Conservation (phyloP, 2,797 vertebrate species). For the Pipistrellus pipistrellus region DNA sequence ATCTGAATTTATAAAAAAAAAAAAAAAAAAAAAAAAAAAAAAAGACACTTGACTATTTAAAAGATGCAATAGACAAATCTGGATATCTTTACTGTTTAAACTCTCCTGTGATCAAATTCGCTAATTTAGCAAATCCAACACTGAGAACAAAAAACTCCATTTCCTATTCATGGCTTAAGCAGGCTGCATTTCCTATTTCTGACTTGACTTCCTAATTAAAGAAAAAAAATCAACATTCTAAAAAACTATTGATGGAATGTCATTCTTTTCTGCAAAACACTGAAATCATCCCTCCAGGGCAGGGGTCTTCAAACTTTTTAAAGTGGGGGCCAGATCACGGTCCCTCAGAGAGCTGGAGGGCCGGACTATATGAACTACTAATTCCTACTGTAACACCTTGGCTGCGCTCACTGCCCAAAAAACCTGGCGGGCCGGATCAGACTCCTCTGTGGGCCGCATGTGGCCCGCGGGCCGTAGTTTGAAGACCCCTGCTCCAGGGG, state of each 20-base stretch:
- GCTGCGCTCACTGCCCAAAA: too few species aligned
- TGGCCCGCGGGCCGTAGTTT: too few species aligned
- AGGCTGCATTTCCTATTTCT: conserved; percentile 67
- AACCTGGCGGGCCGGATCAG: too few species aligned
- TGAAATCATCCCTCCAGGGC: conserved; percentile 30
- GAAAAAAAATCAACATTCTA: neutral
- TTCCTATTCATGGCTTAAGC: conserved; percentile 68
- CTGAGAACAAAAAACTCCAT: conserved; percentile 58
- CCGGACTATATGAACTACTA: too few species aligned
- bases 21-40: neutral
- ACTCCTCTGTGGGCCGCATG: too few species aligned
- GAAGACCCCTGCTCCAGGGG: too few species aligned
- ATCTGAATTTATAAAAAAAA: conserved; percentile 58
- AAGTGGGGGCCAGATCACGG: too few species aligned
- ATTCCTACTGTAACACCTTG: too few species aligned
- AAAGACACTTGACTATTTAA: conserved; percentile 65
- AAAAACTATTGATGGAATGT: conserved; percentile 68
- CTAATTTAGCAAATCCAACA: conserved; percentile 77
- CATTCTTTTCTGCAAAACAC: conserved; percentile 55
- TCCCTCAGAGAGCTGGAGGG: too few species aligned
- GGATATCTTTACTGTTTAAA: conserved; percentile 70
- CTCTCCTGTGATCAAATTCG: conserved; percentile 72
- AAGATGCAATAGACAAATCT: conserved; percentile 59
- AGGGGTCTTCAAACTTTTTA: too few species aligned
- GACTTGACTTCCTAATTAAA: conserved; percentile 71